A percentile compares a stretch with the other conserved stretches of the same genome.
Evolutionary conservation across 2,888 invertebrate species (phyloP).

Genomic region (Stenodera caucasica): DNA sequence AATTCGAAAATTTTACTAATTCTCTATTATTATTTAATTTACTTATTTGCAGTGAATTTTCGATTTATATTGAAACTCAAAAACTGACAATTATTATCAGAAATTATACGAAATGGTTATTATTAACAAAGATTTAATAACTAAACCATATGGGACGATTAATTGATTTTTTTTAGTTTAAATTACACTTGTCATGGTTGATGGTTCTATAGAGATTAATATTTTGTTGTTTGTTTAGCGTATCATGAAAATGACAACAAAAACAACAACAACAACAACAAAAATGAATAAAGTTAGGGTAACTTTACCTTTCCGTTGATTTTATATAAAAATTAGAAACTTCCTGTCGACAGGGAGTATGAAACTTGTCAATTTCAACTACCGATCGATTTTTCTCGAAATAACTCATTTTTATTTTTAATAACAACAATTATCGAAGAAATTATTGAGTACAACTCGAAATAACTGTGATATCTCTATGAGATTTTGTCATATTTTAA

Average conservation of each 20-base stretch:
- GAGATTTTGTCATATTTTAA: neutral
- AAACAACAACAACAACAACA: neutral
- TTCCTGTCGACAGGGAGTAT: neutral
- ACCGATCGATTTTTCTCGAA: neutral
- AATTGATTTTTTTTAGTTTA: neutral
- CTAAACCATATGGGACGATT: conserved; percentile 1
- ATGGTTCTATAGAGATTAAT: neutral
- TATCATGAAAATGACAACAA: neutral
- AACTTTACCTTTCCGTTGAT: neutral
- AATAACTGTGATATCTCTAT: neutral
- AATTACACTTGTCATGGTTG: neutral
- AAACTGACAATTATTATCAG: too few relatives aligned
- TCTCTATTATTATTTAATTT: too few relatives aligned
- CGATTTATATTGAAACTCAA: too few relatives aligned
- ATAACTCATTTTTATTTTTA: neutral
- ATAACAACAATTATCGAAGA: neutral
- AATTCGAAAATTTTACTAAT: neutral
- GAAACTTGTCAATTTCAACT: neutral
- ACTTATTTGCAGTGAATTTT: too few relatives aligned
- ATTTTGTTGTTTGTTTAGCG: neutral
- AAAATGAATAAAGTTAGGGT: neutral
- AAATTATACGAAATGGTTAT: too few relatives aligned
- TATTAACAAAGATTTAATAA: too few relatives aligned
- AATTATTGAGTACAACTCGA: neutral
- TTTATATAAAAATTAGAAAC: neutral